Percentiles rank a stretch among this genome's conserved stretches.
These are phyloP conservation scores for Rhagoletis zephyria DNA, from an alignment of 1,140 invertebrate genomes.

Conservation along the genomic window DNA sequence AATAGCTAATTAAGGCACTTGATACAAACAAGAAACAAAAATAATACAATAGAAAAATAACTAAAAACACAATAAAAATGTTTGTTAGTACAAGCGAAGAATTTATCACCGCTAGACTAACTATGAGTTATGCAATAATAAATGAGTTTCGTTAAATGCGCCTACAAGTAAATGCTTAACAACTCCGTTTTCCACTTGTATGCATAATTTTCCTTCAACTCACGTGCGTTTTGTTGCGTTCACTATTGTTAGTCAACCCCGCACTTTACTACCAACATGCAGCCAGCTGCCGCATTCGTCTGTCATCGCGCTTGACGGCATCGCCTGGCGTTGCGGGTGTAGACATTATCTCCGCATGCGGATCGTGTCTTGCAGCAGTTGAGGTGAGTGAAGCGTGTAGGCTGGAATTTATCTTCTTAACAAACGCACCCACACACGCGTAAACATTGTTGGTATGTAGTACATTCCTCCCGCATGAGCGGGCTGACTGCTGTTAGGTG, in stretches of 20 bases:
- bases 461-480: not conserved
- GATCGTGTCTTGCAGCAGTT: not conserved
- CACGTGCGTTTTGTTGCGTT: not conserved
- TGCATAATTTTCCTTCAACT: not conserved
- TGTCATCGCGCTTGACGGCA: not conserved
- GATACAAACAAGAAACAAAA: not conserved
- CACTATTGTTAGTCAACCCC: not conserved
- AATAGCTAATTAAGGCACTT: not conserved
- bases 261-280: not conserved
- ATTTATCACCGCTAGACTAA: slow-evolving; percentile 8
- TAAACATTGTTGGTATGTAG: not conserved
- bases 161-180: slow-evolving; percentile 8
- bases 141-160: slow-evolving; percentile 32
- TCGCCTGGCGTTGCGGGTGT: slow-evolving; percentile 23
- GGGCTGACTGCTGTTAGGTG: slow-evolving; percentile 1
- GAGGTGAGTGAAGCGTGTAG: slow-evolving; percentile 24
- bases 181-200: not conserved
- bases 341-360: slow-evolving; percentile 32
- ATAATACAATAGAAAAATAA: not conserved
- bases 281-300: not conserved
- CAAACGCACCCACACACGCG: not conserved
- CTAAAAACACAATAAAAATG: not conserved
- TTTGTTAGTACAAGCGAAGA: not conserved
- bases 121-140: slow-evolving; percentile 35
- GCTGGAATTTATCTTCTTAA: slow-evolving; percentile 25